phyloP scores from a whole-genome alignment of 1,140 invertebrate genomes.

The Lepidurus couesii region DNA sequence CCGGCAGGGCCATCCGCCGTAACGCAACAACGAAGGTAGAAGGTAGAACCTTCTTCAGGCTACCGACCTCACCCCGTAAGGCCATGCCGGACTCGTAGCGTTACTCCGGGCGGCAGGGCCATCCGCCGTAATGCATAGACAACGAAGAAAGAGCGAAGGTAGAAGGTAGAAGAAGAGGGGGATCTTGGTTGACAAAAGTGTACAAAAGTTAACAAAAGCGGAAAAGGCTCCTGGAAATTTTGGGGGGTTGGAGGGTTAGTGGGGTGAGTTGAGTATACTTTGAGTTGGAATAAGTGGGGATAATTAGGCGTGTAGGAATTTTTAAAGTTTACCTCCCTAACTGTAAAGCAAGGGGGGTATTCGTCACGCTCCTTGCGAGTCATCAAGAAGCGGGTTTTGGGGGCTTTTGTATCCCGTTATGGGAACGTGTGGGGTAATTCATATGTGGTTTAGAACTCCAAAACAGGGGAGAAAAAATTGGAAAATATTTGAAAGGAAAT shows the following conservation, averaged over 20 bases:
- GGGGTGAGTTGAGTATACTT: not conserved
- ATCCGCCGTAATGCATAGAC: no score
- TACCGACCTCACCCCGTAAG: no score
- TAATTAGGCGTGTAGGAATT: conserved; percentile 15
- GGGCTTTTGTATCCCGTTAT: not conserved
- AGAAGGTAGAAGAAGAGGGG: no score
- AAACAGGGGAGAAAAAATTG: no score
- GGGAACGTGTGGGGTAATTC: not conserved
- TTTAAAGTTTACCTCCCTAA: not conserved
- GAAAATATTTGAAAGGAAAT: no score
- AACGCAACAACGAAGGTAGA: no score
- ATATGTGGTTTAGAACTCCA: not conserved
- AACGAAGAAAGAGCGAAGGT: no score
- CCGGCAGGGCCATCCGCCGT: no score
- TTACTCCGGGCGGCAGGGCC: no score
- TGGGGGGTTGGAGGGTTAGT: not conserved
- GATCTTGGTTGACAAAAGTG: no score
- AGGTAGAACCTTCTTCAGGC: no score
- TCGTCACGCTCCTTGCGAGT: not conserved
- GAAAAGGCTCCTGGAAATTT: not conserved
- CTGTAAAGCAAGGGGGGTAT: not conserved
- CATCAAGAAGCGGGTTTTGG: not conserved
- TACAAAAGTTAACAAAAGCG: not conserved
- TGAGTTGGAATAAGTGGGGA: not conserved
- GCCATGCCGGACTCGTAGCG: no score